Conservation (phyloP, 2,797 vertebrate genomes). For the Gymnoscopelus braueri region DNA sequence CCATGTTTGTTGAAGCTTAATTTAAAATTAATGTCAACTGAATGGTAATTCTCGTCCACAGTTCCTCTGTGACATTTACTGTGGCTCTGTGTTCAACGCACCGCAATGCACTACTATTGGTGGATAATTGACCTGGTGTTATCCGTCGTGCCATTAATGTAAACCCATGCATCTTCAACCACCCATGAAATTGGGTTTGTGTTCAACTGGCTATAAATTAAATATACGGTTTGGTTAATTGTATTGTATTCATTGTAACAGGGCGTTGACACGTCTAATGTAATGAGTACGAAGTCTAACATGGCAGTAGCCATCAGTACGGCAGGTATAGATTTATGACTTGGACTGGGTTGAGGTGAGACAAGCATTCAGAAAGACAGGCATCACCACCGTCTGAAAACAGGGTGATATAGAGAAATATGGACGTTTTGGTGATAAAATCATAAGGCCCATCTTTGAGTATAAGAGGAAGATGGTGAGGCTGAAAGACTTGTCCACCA, state of each 20-base stretch:
- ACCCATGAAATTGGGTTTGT: slow-evolving; percentile 38
- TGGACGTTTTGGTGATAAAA: too few relatives aligned
- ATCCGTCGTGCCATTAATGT: slow-evolving; percentile 20
- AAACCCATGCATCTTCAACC: slow-evolving; percentile 16
- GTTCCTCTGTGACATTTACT: slow-evolving; percentile 11
- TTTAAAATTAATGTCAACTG: slow-evolving; percentile 1
- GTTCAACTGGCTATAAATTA: slow-evolving; percentile 20
- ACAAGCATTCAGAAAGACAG: too few relatives aligned
- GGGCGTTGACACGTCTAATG: slow-evolving; percentile 5
- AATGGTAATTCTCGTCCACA: slow-evolving; percentile 5
- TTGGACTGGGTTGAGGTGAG: too few relatives aligned
- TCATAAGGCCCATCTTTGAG: background rate
- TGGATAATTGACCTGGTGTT: slow-evolving; percentile 11
- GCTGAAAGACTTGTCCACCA: background rate
- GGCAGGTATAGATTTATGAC: too few relatives aligned
- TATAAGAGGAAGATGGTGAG: background rate
- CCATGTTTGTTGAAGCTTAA: slow-evolving; percentile 27
- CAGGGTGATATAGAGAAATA: too few relatives aligned
- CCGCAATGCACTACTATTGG: background rate
- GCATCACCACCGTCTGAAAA: too few relatives aligned
- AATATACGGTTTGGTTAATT: slow-evolving; percentile 17
- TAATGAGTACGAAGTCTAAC: background rate
- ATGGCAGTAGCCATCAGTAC: too few relatives aligned
- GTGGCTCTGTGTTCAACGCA: background rate
- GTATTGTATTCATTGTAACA: slow-evolving; percentile 17